phyloP scores from a whole-genome alignment of 23 tunicate genomes.

The Clavelina lepadiformis region DNA sequence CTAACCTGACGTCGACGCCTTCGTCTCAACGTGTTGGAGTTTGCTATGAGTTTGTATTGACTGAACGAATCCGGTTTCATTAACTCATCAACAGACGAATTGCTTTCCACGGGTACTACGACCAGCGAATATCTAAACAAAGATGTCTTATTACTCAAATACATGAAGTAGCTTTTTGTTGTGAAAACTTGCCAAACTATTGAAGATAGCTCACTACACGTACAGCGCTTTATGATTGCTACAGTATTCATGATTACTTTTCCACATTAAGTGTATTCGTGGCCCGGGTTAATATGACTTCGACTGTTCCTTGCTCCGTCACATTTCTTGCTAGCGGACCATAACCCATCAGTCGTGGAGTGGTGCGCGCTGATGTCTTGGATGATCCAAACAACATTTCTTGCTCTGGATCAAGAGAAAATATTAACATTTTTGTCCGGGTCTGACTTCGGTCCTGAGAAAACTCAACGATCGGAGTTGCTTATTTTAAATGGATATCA shows the following conservation, averaged over 20 bases:
- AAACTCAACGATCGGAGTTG: no score
- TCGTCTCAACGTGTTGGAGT: constrained; percentile 45
- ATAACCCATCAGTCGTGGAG: constrained; percentile 6
- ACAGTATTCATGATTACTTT: no score
- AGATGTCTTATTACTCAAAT: no score
- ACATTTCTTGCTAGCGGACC: constrained; percentile 8
- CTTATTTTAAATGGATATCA: no score
- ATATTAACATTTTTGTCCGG: no score
- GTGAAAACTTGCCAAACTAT: no score
- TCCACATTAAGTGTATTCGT: not conserved
- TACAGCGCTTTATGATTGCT: no score
- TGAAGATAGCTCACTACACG: no score
- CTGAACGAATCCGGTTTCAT: constrained; percentile 50
- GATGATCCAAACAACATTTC: constrained; percentile 8
- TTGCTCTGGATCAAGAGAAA: no score
- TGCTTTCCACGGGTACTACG: constrained; percentile 46
- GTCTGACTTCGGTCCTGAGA: no score
- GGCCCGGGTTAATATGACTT: constrained; percentile 13
- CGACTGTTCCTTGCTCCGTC: constrained; percentile 18
- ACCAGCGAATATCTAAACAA: constrained; percentile 63
- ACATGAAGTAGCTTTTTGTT: no score
- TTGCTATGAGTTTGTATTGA: constrained; percentile 18
- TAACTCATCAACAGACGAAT: no score
- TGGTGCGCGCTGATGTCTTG: constrained; percentile 14
- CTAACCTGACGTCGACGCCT: constrained; percentile 14